Conservation (phyloP, 1,140 invertebrate genomes). For the Drosophila sturtevanti region DNA sequence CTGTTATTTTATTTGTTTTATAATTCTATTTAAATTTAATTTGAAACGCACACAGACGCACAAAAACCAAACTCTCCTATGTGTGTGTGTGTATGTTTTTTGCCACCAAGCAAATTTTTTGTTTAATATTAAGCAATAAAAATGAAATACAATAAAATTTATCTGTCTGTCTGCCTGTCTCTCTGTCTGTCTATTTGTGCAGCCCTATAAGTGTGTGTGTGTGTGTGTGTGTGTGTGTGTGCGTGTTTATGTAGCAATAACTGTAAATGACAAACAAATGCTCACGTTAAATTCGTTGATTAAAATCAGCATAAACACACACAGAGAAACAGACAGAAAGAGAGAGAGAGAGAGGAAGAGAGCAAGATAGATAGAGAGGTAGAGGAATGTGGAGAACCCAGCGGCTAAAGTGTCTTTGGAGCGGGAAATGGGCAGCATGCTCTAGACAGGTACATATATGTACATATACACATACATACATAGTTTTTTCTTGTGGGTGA, state of each 20-base stretch:
- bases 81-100: not conserved
- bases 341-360: slow-evolving; percentile 4
- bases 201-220: slow-evolving; percentile 19
- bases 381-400: not conserved
- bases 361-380: not conserved
- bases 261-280: slow-evolving; percentile 74
- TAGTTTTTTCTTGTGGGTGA: not conserved
- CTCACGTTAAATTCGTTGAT: slow-evolving; percentile 67
- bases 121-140: slow-evolving; percentile 55
- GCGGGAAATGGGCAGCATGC: not conserved
- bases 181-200: slow-evolving; percentile 17
- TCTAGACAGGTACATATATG: not conserved
- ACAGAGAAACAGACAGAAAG: slow-evolving; percentile 20
- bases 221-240: slow-evolving; percentile 19
- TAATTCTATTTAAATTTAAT: slow-evolving; percentile 47
- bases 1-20: slow-evolving; percentile 50
- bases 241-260: slow-evolving; percentile 53
- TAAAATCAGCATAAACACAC: slow-evolving; percentile 63
- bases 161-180: slow-evolving; percentile 1
- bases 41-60: not conserved
- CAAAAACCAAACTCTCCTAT: not conserved
- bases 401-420: not conserved
- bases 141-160: slow-evolving; percentile 47
- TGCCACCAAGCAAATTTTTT: slow-evolving; percentile 1
- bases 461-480: not conserved